Evolutionary conservation across 2,113 vertebrate genomes (phyloP), one percentile per base, ranked within the genome.

Genomic region (Sminthopsis crassicaudata): DNA sequence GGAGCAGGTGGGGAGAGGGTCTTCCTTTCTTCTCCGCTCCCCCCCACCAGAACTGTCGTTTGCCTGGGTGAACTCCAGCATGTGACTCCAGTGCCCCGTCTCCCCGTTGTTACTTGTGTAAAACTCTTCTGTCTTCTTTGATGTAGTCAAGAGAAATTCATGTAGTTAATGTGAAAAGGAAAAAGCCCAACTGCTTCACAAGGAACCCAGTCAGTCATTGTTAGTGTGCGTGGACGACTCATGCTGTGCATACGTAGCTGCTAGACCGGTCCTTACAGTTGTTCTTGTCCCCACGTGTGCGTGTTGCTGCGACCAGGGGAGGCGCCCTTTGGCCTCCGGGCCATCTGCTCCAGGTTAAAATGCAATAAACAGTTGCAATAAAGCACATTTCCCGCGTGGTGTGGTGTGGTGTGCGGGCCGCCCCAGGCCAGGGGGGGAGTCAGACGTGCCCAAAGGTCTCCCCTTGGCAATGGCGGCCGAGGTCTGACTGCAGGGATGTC

Each of bases 51-150:
- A 95, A 91, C 95, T 97, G 97, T 98, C 97, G 95, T 98, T 98
- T 98, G n/a, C 98, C 97, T 92, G 97, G 60, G 98, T 95, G 97
- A 98, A 98, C 97, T 98, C 98, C 98, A 98, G 99, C 99, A 99
- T 99, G 99, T 99, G 98, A 98, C 97, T 98, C 98, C 98, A 98
- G 98, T 98, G 98, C 98, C 98, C 98, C 98, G 98, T 98, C 99
- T 98, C 98, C 98, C 98, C 98, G 98, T 98, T 99, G 98, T 99
- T 99, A 98, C 97, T 98, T 98, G 98, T 99, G 98, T 98, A 98
- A 98, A 98, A 98, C 97, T 98, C 96, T 98, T 98, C 98, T 98
- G 98, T 99, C 98, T 98, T 98, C 98, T 98, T 99, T 98, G 98
- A 97, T 99, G 98, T 99, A 99, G 98, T 98, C 8, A 96, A 98